These are phyloP conservation scores for Yoshiicerus persimilis DNA, from an alignment of 1,140 invertebrate genomes.

Conservation along the genomic window DNA sequence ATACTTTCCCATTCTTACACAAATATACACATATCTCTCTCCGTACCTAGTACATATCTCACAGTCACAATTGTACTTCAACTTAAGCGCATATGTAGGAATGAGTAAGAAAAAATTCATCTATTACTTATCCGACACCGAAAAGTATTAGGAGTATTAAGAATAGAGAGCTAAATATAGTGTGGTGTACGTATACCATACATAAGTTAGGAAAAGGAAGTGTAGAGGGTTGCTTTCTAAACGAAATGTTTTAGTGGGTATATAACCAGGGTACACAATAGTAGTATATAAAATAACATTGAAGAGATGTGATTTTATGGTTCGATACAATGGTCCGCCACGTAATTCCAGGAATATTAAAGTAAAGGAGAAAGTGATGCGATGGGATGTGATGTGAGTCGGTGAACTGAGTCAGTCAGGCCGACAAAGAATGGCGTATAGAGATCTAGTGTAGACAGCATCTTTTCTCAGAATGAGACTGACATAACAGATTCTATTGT, in stretches of 20 bases:
- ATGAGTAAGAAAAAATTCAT: no score
- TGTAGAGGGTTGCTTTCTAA: no score
- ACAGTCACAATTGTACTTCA: neutral
- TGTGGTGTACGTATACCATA: no score
- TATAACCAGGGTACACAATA: neutral
- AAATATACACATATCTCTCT: neutral
- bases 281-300: neutral
- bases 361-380: neutral
- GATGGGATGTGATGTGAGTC: neutral
- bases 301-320: constrained; percentile 2
- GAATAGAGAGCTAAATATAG: no score
- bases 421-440: neutral
- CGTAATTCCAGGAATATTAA: neutral
- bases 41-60: no score
- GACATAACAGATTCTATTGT: neutral
- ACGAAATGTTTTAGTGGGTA: no score
- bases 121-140: no score
- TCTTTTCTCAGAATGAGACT: neutral
- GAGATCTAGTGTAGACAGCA: neutral
- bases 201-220: no score
- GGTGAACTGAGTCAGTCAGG: neutral
- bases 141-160: no score
- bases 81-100: neutral
- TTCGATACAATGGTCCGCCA: neutral
- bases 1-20: neutral